Base-by-base conservation (phyloP, 2,113 vertebrate species). In the Dolichotis patagonum region DNA sequence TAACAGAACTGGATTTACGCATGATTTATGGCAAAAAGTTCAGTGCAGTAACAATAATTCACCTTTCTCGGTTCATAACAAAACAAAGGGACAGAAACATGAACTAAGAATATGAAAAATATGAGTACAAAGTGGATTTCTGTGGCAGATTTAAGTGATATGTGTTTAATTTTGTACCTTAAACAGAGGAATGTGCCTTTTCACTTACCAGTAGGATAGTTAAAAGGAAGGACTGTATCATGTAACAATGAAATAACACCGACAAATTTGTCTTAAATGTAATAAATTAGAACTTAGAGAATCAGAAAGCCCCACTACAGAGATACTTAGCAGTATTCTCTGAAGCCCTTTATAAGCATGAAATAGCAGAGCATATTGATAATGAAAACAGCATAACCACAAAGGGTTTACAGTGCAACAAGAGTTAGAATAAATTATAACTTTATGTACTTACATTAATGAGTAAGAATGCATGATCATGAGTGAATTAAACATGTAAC, bases 131-230 rank as follows among this genome's bases (percentile, higher is more conserved):
- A 46, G 35, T 73, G 56, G n/a, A 28, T 4, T 71, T 85, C 60
- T 90, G 49, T 90, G 32, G 17, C 52, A 88, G 46, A 63, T 80
- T 93, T 58, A 65, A 20, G 73, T 58, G 12, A 35, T 16, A 60
- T n/a, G 32, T 83, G 63, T 86, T 87, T 67, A 63, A 83, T 24
- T 96, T 90, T 94, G 32, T 90, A 38, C 8, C 46, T 73, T 90
- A 73, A 90, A 96, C 83, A 69, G 65, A 84, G 38, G 35, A 65
- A 38, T 83, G 54, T 65, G 41, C 20, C 54, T 69, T 93, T 96
- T 85, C 8, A 90, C 3, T 26, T 54, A 26, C 58, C 7, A 71
- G 3, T 3, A 13, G 41, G 4, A 52, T 28, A 87, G 41, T 94
- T 46, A 93, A 1, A 90, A 81, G 20, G 41, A 73, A 85, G 46